Base-by-base conservation (phyloP, 2,888 invertebrate genomes). In the Agonopterix arenella region DNA sequence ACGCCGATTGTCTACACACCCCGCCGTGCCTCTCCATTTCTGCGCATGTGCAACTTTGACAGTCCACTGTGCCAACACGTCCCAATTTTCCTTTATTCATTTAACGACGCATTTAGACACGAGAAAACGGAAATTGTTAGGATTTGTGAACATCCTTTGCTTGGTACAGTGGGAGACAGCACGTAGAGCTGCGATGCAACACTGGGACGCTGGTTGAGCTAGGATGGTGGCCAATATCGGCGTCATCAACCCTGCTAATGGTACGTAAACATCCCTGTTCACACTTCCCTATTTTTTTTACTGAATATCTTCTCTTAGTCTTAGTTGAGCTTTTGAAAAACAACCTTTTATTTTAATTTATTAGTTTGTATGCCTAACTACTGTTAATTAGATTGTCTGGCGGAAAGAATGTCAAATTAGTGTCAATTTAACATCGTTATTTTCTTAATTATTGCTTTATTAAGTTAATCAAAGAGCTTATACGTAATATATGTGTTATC, bases 211-310 rank as follows among this genome's bases (percentile, higher is more conserved):
- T 50, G 54, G 66, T 52, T 76, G 66, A 78, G 56, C 63, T 70
- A 86, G 68, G 54, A 89, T 89, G 88, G 84, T 89, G 68, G 80
- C 86, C 58, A 88, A 77, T 70, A 73, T 79, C 68, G 84, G 84
- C 73, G 73, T 69, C 68, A 70, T 80, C 71, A 83, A 73, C 63
- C 69, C 85, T 48, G 58, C 73, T 55, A 88, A 85, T 85, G 89
- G 88, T 89, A 84, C 79, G 88, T 88, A 84, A 81, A 79, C 70
- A 75, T n/a, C 13, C 11, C 11, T 43, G 13, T 11, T 40, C n/a
- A 40, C 1, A 28, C 28, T 28, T 28, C 28, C 28, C 28, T 13
- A 13, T 13, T 13, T 7, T 5, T 28, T 28, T 28, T 28, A 28
- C 28, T 7, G 28, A 28, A 28, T 2, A 7, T 28, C 28, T 28